phyloP scores from a whole-genome alignment of 1,140 invertebrate species.

The Bactericera cockerelli region DNA sequence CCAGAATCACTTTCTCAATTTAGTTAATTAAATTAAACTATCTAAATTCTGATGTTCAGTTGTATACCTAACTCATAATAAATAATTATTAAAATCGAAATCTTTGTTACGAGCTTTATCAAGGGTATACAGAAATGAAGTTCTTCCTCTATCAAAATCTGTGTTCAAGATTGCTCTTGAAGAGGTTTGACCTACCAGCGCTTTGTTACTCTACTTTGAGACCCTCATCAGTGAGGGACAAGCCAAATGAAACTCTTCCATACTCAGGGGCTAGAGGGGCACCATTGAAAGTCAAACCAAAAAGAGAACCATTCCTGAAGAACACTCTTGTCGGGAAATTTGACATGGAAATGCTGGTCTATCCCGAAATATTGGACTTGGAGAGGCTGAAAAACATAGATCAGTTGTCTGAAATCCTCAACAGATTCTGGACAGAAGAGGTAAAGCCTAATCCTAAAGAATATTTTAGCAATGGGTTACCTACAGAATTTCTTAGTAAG shows the following conservation, averaged over 20 bases:
- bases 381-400: conserved; percentile 39
- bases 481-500: conserved; percentile 7
- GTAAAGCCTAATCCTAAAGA: not conserved
- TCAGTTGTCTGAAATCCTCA: conserved; percentile 8
- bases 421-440: not conserved
- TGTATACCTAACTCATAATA: no score
- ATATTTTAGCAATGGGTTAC: not conserved
- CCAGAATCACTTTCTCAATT: no score
- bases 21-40: no score
- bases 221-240: not conserved
- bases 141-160: no score
- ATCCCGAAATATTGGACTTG: conserved; percentile 33
- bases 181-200: not conserved
- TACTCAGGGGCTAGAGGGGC: not conserved
- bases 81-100: no score
- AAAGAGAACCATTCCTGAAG: conserved; percentile 26
- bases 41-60: no score
- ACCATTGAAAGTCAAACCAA: conserved; percentile 16
- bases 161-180: not conserved
- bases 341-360: conserved; percentile 29
- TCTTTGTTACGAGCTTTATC: no score
- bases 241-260: not conserved
- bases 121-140: no score
- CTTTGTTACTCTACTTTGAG: not conserved
- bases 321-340: conserved; percentile 27